Evolutionary conservation across 2,797 vertebrate species (phyloP), one percentile per base, ranked within the genome.

Genomic region (Anguilla anguilla): DNA sequence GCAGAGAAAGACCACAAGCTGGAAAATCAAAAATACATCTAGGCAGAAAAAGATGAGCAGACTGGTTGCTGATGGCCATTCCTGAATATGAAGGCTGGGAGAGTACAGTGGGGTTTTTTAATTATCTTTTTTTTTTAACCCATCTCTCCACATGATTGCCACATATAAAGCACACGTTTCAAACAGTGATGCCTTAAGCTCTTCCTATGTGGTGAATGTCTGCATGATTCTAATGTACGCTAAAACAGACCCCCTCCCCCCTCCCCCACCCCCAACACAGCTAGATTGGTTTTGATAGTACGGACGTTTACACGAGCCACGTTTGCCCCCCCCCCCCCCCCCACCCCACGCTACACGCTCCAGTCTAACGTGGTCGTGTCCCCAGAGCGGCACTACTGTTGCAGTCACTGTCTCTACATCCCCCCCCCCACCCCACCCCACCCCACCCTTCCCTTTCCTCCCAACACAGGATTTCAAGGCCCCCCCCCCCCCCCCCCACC

Each of bases 201-300:
- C 22, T 49, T 82, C 79, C 79, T 46, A 25, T 82, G 46, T 17
- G 49, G 82, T 15, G 15, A 84, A 55, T 57, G 46, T 55, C 82
- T 31, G 46, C 25, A 51, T 46, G 82, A 83, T 53, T 94, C 92
- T 89, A 86, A 89, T 93, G 93, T 94, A 93, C 92, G 85, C 88
- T 86, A 86, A 89, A 90, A 93, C 92, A 92, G 92, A 91, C 92
- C 94, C 93, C 93, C 92, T 92, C 85, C 90, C 91, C 91, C 92
- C 89, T 92, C 69, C 28, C 10, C 9, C 61, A 3, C 59, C 19
- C 59, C 59, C 67, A 11, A 2, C 64, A 28, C 67, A 35, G 28
- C 28, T 72, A 67, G n/a, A 35, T 72, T 72, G n/a, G n/a, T 72
- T 19, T 28, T 35, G 28, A 72, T 72, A 11, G 2, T 31, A 31